Base-by-base conservation (phyloP, 2,888 invertebrate species). In the Agrotis puta region DNA sequence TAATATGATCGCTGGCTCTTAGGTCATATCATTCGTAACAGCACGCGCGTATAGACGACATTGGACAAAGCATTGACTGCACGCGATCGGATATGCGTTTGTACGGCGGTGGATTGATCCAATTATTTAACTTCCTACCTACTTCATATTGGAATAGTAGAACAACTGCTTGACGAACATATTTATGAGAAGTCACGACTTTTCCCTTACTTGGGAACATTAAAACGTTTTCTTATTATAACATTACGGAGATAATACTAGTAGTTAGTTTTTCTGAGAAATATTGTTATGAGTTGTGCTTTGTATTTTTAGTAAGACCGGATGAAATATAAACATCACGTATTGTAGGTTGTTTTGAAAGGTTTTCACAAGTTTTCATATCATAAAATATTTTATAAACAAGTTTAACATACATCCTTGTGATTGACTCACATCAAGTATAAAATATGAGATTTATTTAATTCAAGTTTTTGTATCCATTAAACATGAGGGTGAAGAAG, bases 121-220 rank as follows among this genome's bases (percentile, higher is more conserved):
- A 53, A 70, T 79, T 85, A 79, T 74, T 70, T 82, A 79, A 83
- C 72, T 85, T 83, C 83, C 83, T 83, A 73, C 64, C n/a, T 61
- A 72, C 47, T 70, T 56, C 43, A 64, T 64, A 80, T 47, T 82
- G n/a, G 61, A 63, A 45, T 47, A 66, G 56, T 71, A 18, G 45
- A 58, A 61, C 61, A 64, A 64, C 70, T 62, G 53, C 39, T 27
- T 16, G 11, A 65, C 64, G 7, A 16, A n/a, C 7, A 22, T 33
- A 22, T 66, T 3, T 39, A 53, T 64, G 18, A 61, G 16, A 51
- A 64, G 50, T 58, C 50, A 65, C 50, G 47, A 65, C 18, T 64
- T 57, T 64, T 64, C 39, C 54, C 39, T 45, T 18, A 53, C 22
- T 50, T 51, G 14, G 43, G 22, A 22, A 51, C 33, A 45, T 59